These are phyloP conservation scores for Zosterops lateralis DNA, from an alignment of 2,113 vertebrate species.

Conservation along the genomic window DNA sequence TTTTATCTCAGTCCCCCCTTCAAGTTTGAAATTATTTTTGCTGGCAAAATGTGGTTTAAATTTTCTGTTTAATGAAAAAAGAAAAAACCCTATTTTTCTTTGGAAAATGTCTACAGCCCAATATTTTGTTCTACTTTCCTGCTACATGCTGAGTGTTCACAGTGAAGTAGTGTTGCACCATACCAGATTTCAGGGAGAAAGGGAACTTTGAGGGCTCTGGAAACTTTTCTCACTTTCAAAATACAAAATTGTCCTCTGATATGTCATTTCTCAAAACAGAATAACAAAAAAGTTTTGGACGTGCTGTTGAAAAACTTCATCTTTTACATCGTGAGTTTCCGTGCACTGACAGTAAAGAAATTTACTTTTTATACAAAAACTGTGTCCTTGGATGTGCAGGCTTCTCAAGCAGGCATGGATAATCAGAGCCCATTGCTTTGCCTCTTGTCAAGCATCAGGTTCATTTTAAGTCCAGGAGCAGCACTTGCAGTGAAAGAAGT, in stretches of 20 bases:
- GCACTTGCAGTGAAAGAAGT: background rate
- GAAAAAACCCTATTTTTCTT: background rate
- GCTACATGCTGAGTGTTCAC: background rate
- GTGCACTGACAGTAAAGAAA: background rate
- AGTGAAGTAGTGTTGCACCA: background rate
- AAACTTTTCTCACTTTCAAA: background rate
- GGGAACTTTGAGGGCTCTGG: background rate
- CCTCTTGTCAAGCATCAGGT: background rate
- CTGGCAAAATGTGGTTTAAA: constrained; percentile 1
- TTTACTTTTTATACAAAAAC: background rate
- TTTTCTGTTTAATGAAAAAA: background rate
- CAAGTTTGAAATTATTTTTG: constrained; percentile 12
- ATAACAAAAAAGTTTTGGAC: background rate
- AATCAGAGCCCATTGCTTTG: background rate
- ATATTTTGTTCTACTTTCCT: background rate
- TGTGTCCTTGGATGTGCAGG: background rate
- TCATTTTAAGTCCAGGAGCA: background rate
- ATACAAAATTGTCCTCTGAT: background rate
- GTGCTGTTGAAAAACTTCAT: background rate
- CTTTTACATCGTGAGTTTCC: background rate
- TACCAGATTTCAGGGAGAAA: background rate
- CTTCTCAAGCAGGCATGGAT: background rate
- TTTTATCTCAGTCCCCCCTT: background rate
- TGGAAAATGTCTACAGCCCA: background rate
- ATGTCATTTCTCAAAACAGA: background rate